Evolutionary conservation across 2,888 invertebrate species (phyloP), one percentile per base, ranked within the genome.

Genomic region (Ariolimax columbianus): DNA sequence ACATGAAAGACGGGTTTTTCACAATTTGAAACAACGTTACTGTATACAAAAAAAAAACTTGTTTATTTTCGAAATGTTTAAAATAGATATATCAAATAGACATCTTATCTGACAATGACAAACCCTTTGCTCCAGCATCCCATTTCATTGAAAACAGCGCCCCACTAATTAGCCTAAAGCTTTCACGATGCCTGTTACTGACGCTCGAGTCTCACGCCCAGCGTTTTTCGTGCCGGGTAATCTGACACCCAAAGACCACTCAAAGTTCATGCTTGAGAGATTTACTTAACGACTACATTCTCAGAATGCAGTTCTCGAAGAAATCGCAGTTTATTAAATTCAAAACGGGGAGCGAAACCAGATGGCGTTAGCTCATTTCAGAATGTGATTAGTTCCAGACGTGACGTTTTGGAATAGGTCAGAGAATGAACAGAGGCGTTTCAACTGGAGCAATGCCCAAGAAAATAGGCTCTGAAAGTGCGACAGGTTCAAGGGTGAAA

Each of bases 291-390:
- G 73, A 73, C n/a, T 4, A 43, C n/a, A 43, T 40, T 73, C 43
- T 47, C 43, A 1, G 47, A 43, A 73, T 30, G 40, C 43, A 43
- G 43, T 43, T 73, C 73, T 43, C 6, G 73, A 47, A 73, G 43
- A 47, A 73, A 73, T 73, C 47, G 73, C 73, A 73, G 73, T 73
- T 72, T 73, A 73, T 73, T 73, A 73, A 73, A 73, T 73, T 73
- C n/a, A 73, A 43, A 73, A 3, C 4, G 30, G 43, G 47, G 43
- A 40, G 47, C 73, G 73, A 43, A 43, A 73, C 26, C 73, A 73
- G 73, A 73, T 43, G 43, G 43, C n/a, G 73, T 47, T n/a, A n/a
- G 47, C 43, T 73, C 43, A 43, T 73, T 30, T 47, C 17, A 47
- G 9, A n/a, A n/a, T 43, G 73, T 19, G 43, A 43, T 73, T 2